Conservation (phyloP, 2,888 invertebrate genomes). For the Tenthredo livida region DNA sequence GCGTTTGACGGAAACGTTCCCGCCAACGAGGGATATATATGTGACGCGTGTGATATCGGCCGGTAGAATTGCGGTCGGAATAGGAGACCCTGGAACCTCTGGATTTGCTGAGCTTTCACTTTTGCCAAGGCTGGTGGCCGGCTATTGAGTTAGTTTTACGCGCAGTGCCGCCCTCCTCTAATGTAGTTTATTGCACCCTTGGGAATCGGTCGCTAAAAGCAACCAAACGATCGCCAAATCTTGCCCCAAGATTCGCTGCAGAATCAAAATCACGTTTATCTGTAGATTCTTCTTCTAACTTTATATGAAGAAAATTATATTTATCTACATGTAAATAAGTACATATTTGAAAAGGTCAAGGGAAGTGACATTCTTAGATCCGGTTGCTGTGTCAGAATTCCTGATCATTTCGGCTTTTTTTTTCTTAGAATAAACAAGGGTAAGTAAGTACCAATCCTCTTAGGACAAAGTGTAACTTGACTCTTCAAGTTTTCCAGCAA, state of each 20-base stretch:
- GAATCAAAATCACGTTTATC: conserved; percentile 1
- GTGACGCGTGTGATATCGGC: conserved; percentile 52
- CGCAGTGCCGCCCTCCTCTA: conserved; percentile 55
- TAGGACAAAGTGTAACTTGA: conserved; percentile 29
- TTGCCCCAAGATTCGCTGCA: conserved; percentile 8
- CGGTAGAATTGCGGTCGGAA: conserved; percentile 53
- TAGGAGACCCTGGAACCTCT: conserved; percentile 43
- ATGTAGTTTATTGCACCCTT: conserved; percentile 62
- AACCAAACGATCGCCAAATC: conserved; percentile 40
- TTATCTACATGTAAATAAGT: no score
- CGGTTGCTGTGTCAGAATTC: neutral
- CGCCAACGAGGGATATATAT: conserved; percentile 47
- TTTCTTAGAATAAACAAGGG: neutral
- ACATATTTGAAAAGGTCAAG: neutral
- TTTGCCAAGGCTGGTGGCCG: conserved; percentile 54
- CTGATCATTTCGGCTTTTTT: neutral
- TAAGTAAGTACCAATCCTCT: conserved; percentile 31
- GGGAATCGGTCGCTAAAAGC: conserved; percentile 57
- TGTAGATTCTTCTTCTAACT: neutral
- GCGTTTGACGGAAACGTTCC: conserved; percentile 51
- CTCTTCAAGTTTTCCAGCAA: conserved; percentile 17
- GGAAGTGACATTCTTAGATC: neutral
- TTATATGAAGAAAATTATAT: neutral
- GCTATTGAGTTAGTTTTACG: conserved; percentile 61
- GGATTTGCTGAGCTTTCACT: conserved; percentile 67